phyloP scores from a whole-genome alignment of 2,113 vertebrate species.

The Patagioenas fasciata region DNA sequence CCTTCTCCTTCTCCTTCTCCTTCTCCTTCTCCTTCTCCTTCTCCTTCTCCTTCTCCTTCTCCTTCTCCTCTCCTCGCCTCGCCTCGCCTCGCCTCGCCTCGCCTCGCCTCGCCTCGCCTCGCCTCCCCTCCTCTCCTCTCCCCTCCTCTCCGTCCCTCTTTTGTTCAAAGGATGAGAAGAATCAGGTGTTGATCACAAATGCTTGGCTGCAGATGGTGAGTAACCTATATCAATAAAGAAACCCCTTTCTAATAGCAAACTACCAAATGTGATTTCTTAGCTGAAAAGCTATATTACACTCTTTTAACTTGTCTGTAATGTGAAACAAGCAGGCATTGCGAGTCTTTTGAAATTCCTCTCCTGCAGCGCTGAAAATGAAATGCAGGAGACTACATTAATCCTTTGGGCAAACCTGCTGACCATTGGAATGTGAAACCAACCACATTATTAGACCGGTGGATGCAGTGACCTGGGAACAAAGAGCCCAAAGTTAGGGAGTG shows the following conservation, averaged over 20 bases:
- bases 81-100: too few relatives aligned
- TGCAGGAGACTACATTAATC: not conserved
- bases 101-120: too few relatives aligned
- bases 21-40: too few relatives aligned
- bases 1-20: too few relatives aligned
- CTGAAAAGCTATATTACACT: not conserved
- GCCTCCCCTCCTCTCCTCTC: not conserved
- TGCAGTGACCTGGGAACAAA: not conserved
- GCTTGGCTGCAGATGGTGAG: slow-evolving; percentile 90
- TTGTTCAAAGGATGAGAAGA: slow-evolving; percentile 87
- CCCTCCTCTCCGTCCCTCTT: not conserved
- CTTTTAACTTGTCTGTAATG: not conserved
- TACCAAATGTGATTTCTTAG: not conserved
- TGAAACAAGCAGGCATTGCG: not conserved
- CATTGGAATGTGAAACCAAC: not conserved
- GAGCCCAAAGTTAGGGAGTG: not conserved
- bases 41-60: too few relatives aligned
- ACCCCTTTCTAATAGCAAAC: not conserved
- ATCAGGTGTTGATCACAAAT: slow-evolving; percentile 89
- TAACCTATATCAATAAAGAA: not conserved
- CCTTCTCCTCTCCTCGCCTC: too few relatives aligned
- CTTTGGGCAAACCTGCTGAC: not conserved
- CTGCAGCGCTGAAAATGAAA: not conserved
- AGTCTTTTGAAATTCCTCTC: not conserved
- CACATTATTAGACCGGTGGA: not conserved